These are phyloP conservation scores for Valencia hispanica DNA, from an alignment of 2,797 vertebrate species.

Conservation along the genomic window DNA sequence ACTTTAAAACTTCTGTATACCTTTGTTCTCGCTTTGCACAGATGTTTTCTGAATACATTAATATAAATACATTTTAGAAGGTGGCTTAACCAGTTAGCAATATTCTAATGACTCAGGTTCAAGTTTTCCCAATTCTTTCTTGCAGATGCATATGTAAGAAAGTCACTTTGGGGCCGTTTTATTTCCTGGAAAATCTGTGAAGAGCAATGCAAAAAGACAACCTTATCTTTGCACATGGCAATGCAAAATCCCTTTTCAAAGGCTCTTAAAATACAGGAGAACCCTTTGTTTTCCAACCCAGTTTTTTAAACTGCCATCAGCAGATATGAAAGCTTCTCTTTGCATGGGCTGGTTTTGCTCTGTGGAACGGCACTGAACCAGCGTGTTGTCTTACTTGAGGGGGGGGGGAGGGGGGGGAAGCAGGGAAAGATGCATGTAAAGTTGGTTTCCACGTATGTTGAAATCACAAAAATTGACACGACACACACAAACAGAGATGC, in stretches of 20 bases:
- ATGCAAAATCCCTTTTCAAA: constrained; percentile 35
- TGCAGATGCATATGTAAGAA: constrained; percentile 5
- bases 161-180: constrained; percentile 14
- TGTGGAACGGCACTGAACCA: not conserved
- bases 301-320: constrained; percentile 25
- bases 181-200: constrained; percentile 22
- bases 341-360: constrained; percentile 1
- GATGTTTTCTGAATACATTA: not conserved
- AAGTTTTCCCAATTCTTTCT: not conserved
- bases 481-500: not conserved
- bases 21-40: no score
- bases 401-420: not conserved
- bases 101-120: not conserved
- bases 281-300: constrained; percentile 42
- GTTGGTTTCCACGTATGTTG: not conserved
- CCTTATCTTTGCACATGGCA: constrained; percentile 25
- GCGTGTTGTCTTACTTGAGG: constrained; percentile 17
- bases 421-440: not conserved
- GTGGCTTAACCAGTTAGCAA: not conserved
- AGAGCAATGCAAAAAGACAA: constrained; percentile 20
- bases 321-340: constrained; percentile 1
- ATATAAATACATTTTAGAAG: not conserved
- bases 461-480: not conserved
- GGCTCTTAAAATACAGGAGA: constrained; percentile 36
- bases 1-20: not conserved